Conservation (phyloP, 2,797 vertebrate species). For the Artibeus jamaicensis region DNA sequence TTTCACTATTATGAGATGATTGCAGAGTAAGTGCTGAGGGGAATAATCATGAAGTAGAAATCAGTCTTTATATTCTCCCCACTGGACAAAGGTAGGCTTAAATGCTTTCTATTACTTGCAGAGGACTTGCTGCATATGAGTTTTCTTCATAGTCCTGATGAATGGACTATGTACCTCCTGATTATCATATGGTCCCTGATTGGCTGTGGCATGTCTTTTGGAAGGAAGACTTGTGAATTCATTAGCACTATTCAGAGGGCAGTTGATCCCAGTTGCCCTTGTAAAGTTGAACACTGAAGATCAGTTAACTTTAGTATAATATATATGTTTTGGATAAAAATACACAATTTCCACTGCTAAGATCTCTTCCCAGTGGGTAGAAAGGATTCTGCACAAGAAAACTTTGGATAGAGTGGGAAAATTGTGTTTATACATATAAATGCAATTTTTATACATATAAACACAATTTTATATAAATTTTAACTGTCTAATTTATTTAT, state of each 20-base stretch:
- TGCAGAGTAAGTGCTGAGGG: conserved; percentile 72
- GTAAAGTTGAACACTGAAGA: not conserved
- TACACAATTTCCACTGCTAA: conserved; percentile 54
- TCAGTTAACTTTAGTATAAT: not conserved
- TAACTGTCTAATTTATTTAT: conserved; percentile 72
- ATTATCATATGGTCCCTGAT: conserved; percentile 25
- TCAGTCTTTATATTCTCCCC: conserved; percentile 68
- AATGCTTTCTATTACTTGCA: not conserved
- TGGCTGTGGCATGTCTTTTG: conserved; percentile 55
- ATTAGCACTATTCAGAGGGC: conserved; percentile 27
- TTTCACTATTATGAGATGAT: conserved; percentile 83
- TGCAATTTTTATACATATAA: not conserved
- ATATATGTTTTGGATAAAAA: conserved; percentile 55
- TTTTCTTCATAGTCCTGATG: not conserved
- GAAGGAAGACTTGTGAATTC: conserved; percentile 10
- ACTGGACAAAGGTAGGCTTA: conserved; percentile 8
- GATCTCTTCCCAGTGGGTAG: conserved; percentile 68
- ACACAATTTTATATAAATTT: conserved; percentile 68
- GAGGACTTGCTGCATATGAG: not conserved
- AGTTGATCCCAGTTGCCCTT: not conserved
- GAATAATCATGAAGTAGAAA: conserved; percentile 78
- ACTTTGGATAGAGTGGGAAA: conserved; percentile 70
- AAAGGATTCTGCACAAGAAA: conserved; percentile 66
- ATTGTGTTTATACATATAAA: conserved; percentile 50
- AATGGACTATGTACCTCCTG: conserved; percentile 18